A percentile compares a stretch with the other conserved stretches of the same genome.
Conservation (phyloP, 1,140 invertebrate genomes). For the Papilio xuthus region DNA sequence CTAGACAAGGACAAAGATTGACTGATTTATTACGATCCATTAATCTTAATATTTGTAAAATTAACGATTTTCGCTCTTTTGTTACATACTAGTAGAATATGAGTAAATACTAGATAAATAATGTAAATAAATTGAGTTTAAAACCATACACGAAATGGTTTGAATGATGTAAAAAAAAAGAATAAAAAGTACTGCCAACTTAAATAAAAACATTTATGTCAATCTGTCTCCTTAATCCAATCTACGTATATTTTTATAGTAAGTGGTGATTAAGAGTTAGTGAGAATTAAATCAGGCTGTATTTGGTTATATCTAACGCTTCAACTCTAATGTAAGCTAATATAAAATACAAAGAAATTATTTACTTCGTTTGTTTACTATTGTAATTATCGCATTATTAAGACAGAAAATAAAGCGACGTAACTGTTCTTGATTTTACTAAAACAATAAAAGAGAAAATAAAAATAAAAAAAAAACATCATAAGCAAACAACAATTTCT, state of each 20-base stretch:
- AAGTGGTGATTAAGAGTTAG: background rate
- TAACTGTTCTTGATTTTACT: too few relatives aligned
- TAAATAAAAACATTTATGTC: too few relatives aligned
- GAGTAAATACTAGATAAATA: background rate
- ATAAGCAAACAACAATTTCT: too few relatives aligned
- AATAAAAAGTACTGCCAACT: too few relatives aligned
- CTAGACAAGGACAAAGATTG: background rate
- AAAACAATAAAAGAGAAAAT: too few relatives aligned
- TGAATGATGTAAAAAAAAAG: background rate
- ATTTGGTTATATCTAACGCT: background rate
- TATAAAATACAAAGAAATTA: background rate
- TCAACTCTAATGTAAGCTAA: background rate
- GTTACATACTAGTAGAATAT: background rate
- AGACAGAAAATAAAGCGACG: background rate
- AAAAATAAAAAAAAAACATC: too few relatives aligned
- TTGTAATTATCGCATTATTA: background rate
- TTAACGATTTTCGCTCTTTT: background rate
- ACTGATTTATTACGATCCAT: constrained; percentile 12
- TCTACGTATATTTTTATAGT: background rate
- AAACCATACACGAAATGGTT: too few relatives aligned
- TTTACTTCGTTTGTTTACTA: background rate
- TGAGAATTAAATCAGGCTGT: background rate
- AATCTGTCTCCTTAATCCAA: too few relatives aligned
- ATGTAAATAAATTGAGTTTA: too few relatives aligned
- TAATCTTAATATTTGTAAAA: constrained; percentile 4